Base-by-base conservation (phyloP, 2,797 vertebrate genomes). In the Craterocephalus amniculus region DNA sequence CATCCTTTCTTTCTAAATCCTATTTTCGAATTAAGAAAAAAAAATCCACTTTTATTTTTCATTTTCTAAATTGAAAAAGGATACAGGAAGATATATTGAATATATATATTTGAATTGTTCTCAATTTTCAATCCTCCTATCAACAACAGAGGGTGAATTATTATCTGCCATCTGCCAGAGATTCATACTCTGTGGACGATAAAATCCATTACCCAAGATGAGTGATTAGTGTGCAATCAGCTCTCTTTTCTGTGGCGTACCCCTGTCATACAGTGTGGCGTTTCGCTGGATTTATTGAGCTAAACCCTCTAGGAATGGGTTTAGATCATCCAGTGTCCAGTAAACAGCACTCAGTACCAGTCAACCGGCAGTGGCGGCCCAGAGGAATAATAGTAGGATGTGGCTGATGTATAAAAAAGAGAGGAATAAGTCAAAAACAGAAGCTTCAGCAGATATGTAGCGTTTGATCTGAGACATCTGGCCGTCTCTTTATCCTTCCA, bases 161-260 rank as follows among this genome's bases (percentile, higher is more conserved):
- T 80, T 63, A 63, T 79, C 69, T 48, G 63, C 84, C 89, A 89
- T 90, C 85, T 89, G 88, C 74, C 86, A 59, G 40, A 61, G 59
- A 76, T 74, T 87, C 74, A 9, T 72, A 67, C 71, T 81, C 58
- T 38, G 51, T 40, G 58, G 79, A 82, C 31, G 32, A 58, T 80
- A 71, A 83, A 83, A 58, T 80, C 79, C 75, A 80, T 87, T 85
- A 82, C 38, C 52, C 27, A 13, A 69, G 68, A 83, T 78, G 58
- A 81, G 75, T 76, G 83, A 88, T 88, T 82, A 83, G 74, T 63
- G 55, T 71, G 64, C 58, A 78, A 62, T 66, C 14, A 29, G 55
- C 18, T 79, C 36, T 49, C 51, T 63, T 45, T 74, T 57, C 43
- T 67, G 52, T 2, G 2, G 58, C 20, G 2, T 14, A 1, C 65